phyloP scores from a whole-genome alignment of 1,140 invertebrate species.

The Maconellicoccus hirsutus region DNA sequence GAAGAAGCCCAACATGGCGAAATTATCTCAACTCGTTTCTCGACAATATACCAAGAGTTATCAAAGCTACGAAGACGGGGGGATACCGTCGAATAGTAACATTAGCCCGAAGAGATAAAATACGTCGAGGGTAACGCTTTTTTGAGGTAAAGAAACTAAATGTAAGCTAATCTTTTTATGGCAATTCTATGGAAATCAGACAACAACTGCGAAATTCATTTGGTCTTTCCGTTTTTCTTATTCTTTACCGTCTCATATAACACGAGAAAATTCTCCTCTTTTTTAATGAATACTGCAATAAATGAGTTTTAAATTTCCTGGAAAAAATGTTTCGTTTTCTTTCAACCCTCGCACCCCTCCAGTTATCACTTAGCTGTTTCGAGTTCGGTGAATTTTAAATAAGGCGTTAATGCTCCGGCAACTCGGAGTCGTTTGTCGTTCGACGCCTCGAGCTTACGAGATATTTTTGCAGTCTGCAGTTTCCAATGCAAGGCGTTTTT shows the following conservation, averaged over 20 bases:
- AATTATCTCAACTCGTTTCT: too few relatives aligned
- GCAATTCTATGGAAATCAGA: conserved; percentile 19
- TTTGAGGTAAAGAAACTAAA: not conserved
- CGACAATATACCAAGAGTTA: not conserved
- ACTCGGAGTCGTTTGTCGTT: too few relatives aligned
- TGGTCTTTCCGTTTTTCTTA: conserved; percentile 13
- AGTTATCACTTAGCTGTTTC: too few relatives aligned
- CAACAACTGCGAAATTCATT: conserved; percentile 21
- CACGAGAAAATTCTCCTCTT: not conserved
- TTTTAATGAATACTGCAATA: conserved; percentile 15
- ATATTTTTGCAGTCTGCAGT: too few relatives aligned
- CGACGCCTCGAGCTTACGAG: too few relatives aligned
- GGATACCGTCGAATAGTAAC: not conserved
- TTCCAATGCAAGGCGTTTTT: too few relatives aligned
- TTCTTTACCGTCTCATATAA: not conserved
- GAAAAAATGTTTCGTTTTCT: not conserved
- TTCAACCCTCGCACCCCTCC: too few relatives aligned
- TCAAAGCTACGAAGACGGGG: not conserved
- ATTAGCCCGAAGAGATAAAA: not conserved
- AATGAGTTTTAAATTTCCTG: conserved; percentile 21
- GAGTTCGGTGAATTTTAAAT: too few relatives aligned
- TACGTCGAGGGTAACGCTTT: not conserved
- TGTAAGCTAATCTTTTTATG: conserved; percentile 22
- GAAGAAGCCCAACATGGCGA: too few relatives aligned
- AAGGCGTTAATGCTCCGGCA: too few relatives aligned